Evolutionary conservation across 1,140 invertebrate genomes (phyloP), one percentile per base, ranked within the genome.

Genomic region (Rhizoglyphus robini): DNA sequence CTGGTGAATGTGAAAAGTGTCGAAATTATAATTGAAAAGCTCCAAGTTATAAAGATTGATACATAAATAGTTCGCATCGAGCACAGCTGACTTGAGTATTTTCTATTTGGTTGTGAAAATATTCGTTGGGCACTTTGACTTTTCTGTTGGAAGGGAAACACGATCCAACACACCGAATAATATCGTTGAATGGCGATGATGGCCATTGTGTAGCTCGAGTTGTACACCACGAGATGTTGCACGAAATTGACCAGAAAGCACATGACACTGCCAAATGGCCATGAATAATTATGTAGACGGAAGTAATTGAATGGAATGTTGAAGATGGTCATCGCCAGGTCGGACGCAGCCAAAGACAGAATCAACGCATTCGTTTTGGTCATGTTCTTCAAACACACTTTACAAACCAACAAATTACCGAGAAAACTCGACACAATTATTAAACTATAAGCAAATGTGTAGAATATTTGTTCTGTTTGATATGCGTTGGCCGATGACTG

Each of bases 301-400:
- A 71, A 72, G 8, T 73, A 68, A 67, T 74, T 76, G 69, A 90
- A 90, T 0, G 88, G 88, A 92, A n/a, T n/a, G n/a, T n/a, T n/a
- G n/a, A n/a, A n/a, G n/a, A n/a, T n/a, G n/a, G n/a, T n/a, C n/a
- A n/a, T 88, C 31, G 89, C 75, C 23, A 92, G 83, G 73, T 92
- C 88, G 25, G 87, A 87, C 8, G 90, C 76, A 0, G 89, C 87
- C 62, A 92, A 29, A 20, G 32, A 61, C 25, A 61, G 29, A 2
- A 61, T 61, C 15, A 61, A 29, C 18, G 38, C 2, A 23, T 61
- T 61, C 1, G 59, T 61, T 36, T 46, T 36, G 13, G 59, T 61
- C 13, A 2, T 20, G 13, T 36, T 38, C 25, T 46, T 1, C 32
- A 61, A 29, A 29, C 59, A 61, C 13, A 61, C 27, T 25, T 18